Conservation (phyloP, 2,888 invertebrate genomes). For the Griposia aprilina region DNA sequence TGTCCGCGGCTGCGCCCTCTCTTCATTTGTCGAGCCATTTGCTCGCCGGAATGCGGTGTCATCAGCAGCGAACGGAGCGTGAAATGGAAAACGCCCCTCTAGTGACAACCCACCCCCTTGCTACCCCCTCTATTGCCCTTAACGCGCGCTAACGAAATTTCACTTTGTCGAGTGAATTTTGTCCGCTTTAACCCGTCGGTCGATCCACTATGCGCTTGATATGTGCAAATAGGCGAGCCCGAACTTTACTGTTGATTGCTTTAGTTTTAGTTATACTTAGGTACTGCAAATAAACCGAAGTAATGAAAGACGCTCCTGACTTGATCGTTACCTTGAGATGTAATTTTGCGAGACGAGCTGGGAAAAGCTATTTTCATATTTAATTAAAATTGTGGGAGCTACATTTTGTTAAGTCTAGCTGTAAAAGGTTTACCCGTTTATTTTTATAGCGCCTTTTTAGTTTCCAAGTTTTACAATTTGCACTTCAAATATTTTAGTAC, state of each 20-base stretch:
- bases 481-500: neutral
- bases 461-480: slow-evolving; percentile 9
- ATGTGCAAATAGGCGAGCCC: slow-evolving; percentile 75
- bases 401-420: slow-evolving; percentile 38
- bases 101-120: slow-evolving; percentile 80
- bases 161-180: slow-evolving; percentile 77
- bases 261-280: slow-evolving; percentile 69
- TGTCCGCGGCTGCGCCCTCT: slow-evolving; percentile 85
- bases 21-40: slow-evolving; percentile 90
- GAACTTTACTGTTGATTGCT: slow-evolving; percentile 75
- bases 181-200: slow-evolving; percentile 70
- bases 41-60: slow-evolving; percentile 89
- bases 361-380: slow-evolving; percentile 43
- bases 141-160: slow-evolving; percentile 87
- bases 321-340: slow-evolving; percentile 49
- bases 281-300: slow-evolving; percentile 67
- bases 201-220: slow-evolving; percentile 71
- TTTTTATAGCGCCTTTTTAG: neutral
- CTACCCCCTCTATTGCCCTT: slow-evolving; percentile 75
- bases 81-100: slow-evolving; percentile 90
- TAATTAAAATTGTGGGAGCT: slow-evolving; percentile 47
- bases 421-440: slow-evolving; percentile 4
- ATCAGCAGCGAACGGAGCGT: slow-evolving; percentile 89
- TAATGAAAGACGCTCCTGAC: slow-evolving; percentile 38
- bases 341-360: slow-evolving; percentile 33